phyloP scores from a whole-genome alignment of 2,888 invertebrate species.

The Falcaria lacertinaria region DNA sequence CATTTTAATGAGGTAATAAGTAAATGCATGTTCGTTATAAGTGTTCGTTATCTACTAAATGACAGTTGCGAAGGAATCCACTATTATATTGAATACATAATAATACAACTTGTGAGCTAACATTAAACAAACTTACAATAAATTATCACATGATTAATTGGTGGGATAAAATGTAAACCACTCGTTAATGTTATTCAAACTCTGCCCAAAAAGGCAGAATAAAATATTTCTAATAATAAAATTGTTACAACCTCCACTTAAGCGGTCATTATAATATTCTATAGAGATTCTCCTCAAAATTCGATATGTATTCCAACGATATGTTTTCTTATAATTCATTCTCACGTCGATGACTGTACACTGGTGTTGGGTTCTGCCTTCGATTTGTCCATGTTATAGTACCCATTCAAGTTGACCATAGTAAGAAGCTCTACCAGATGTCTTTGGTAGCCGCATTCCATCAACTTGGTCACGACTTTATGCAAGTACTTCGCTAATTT shows the following conservation, averaged over 20 bases:
- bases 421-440: slow-evolving; percentile 82
- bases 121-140: slow-evolving; percentile 9
- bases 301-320: neutral
- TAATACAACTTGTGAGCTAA: slow-evolving; percentile 4
- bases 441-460: slow-evolving; percentile 83
- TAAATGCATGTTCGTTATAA: too few species aligned
- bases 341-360: slow-evolving; percentile 22
- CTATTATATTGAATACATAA: slow-evolving; percentile 6
- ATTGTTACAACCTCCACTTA: too few species aligned
- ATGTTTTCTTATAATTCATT: slow-evolving; percentile 1
- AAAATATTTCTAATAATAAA: neutral
- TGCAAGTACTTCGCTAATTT: slow-evolving; percentile 81
- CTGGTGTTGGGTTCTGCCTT: slow-evolving; percentile 45
- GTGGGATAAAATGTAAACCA: slow-evolving; percentile 27
- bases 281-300: too few species aligned
- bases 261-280: too few species aligned
- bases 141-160: slow-evolving; percentile 38
- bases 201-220: neutral
- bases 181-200: neutral
- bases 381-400: slow-evolving; percentile 64
- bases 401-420: slow-evolving; percentile 83
- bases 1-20: too few species aligned
- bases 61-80: too few species aligned
- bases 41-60: too few species aligned
- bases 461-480: slow-evolving; percentile 81